Percentiles rank a stretch among this genome's conserved stretches.
Evolutionary conservation across 2,888 invertebrate species (phyloP).

Genomic region (Sminthurides aquaticus): DNA sequence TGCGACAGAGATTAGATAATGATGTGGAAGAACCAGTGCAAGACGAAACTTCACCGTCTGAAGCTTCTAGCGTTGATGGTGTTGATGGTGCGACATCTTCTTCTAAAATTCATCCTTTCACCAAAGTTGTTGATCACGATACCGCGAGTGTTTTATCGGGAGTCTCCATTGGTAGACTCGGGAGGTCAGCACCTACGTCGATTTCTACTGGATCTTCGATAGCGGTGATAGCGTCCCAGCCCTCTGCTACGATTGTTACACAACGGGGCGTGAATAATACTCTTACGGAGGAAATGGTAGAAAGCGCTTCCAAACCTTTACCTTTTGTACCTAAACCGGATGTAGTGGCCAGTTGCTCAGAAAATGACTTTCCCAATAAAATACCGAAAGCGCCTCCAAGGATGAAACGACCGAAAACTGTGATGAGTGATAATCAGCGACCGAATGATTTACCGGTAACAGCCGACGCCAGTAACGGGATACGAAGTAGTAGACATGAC

Average conservation of each 20-base stretch:
- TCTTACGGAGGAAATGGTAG: not conserved
- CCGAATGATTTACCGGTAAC: conserved; percentile 16
- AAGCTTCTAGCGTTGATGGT: conserved; percentile 69
- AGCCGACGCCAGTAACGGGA: conserved; percentile 3
- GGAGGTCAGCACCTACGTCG: conserved; percentile 54
- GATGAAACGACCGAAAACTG: conserved; percentile 54
- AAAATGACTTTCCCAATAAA: conserved; percentile 6
- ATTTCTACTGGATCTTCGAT: conserved; percentile 9
- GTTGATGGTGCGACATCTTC: conserved; percentile 57
- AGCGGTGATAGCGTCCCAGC: not conserved
- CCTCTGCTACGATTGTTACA: not conserved
- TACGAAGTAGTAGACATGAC: conserved; percentile 5
- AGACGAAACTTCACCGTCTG: conserved; percentile 60
- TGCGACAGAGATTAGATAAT: conserved; percentile 57
- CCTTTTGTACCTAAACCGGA: conserved; percentile 61
- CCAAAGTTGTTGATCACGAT: conserved; percentile 75
- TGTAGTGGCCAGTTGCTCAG: conserved; percentile 64
- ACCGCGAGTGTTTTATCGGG: conserved; percentile 80
- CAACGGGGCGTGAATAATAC: not conserved
- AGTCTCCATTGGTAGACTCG: conserved; percentile 75
- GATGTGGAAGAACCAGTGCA: conserved; percentile 59
- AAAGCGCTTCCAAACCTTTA: not conserved
- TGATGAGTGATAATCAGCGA: conserved; percentile 30
- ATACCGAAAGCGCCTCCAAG: conserved; percentile 69
- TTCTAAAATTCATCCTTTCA: conserved; percentile 43